Evolutionary conservation across 2,888 invertebrate species (phyloP), one percentile per base, ranked within the genome.

Genomic region (Carterocephalus palaemon): DNA sequence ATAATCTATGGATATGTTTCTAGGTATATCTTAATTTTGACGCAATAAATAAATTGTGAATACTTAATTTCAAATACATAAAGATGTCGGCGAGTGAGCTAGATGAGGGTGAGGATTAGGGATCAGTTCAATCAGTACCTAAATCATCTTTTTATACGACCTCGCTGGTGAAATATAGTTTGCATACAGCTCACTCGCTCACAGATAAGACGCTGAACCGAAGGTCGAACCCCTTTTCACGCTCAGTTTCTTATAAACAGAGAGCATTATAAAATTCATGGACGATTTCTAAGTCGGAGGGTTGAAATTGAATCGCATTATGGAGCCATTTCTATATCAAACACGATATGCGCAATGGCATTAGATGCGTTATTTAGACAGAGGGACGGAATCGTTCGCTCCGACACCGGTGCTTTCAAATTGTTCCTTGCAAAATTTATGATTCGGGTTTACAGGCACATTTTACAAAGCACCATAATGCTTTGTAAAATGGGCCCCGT

Each of bases 251-350:
- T 29, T 20, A 20, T 32, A 46, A 46, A 46, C 33, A 26, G 26
- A 28, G 33, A 28, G 31, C 22, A 46, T 47, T 49, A 24, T 38
- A 45, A 45, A 45, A 45, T 45, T 38, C 45, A 45, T 38, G 38
- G 45, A 32, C 24, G 38, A 31, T 45, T 38, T 45, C 45, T 45
- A 32, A 37, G 34, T 42, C 34, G 50, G 53, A 56, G 58, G 50
- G 58, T 56, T 49, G 48, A 56, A 57, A 62, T 57, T 62, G 53
- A 58, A 60, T 64, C 52, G 53, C 56, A 55, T 58, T 56, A 56
- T 46, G 54, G 57, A 49, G 49, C 56, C 56, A 53, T 60, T 52
- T 57, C 51, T 59, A 56, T 57, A 55, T 62, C 56, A 55, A 43
- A 48, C 51, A 52, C 37, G 42, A 22, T 24, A 34, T 43, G 43